Evolutionary conservation across 2,888 invertebrate genomes (phyloP).

Genomic region (Caenorhabditis becei): DNA sequence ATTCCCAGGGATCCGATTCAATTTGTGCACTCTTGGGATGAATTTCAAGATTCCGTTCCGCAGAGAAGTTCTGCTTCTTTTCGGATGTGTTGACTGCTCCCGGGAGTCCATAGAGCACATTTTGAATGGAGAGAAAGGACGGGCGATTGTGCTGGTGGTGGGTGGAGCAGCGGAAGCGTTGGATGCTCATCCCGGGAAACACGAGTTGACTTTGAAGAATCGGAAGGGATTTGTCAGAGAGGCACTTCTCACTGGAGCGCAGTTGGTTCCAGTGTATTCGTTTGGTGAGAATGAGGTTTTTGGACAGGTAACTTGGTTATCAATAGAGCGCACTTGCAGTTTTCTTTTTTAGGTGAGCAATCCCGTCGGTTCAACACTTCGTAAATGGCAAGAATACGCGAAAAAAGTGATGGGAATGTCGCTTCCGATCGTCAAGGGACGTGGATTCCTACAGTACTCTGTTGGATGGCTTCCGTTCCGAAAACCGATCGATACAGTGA

Average conservation of each 20-base stretch:
- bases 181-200: conserved; percentile 86
- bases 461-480: conserved; percentile 91
- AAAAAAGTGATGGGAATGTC: conserved; percentile 81
- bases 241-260: conserved; percentile 74
- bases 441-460: conserved; percentile 91
- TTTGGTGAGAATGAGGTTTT: conserved; percentile 83
- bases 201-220: conserved; percentile 40
- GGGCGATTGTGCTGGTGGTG: conserved; percentile 42
- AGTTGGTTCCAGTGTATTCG: conserved; percentile 82
- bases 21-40: conserved; percentile 44
- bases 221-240: conserved; percentile 43
- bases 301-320: neutral
- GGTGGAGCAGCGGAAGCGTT: conserved; percentile 90
- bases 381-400: conserved; percentile 66
- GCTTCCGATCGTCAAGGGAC: conserved; percentile 82
- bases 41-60: conserved; percentile 44
- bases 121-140: conserved; percentile 45
- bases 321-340: neutral
- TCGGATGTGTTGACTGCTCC: conserved; percentile 60
- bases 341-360: conserved; percentile 39
- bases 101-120: conserved; percentile 56
- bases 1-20: conserved; percentile 14
- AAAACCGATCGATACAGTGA: conserved; percentile 90
- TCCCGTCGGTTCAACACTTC: conserved; percentile 61
- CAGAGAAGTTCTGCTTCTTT: conserved; percentile 82